These are phyloP conservation scores for Perca fluviatilis DNA, from an alignment of 2,113 vertebrate species.

Conservation along the genomic window DNA sequence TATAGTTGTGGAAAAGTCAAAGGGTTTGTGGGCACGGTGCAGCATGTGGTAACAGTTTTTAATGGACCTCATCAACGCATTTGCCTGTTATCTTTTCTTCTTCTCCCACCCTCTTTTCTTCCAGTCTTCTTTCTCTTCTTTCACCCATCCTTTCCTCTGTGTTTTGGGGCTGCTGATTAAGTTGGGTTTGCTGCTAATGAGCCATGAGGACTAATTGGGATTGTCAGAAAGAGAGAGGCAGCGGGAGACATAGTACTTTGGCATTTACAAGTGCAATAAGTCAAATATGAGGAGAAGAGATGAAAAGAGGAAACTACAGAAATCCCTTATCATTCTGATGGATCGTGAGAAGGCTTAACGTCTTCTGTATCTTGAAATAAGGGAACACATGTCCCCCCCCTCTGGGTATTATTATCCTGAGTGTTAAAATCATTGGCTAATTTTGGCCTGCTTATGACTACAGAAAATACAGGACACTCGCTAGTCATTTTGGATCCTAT, in stretches of 20 bases:
- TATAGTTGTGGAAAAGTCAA: slow-evolving; percentile 58
- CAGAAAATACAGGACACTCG: no score
- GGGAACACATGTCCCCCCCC: not conserved
- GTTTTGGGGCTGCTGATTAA: slow-evolving; percentile 60
- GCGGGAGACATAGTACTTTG: slow-evolving; percentile 54
- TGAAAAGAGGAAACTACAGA: slow-evolving; percentile 14
- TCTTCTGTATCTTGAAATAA: slow-evolving; percentile 5
- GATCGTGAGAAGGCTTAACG: slow-evolving; percentile 1
- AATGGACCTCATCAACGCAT: slow-evolving; percentile 51
- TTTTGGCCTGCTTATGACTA: not conserved
- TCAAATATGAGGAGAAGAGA: slow-evolving; percentile 46
- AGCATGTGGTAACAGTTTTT: slow-evolving; percentile 54
- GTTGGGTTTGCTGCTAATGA: slow-evolving; percentile 64
- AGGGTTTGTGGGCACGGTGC: slow-evolving; percentile 37
- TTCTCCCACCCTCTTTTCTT: not conserved
- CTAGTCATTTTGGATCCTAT: no score
- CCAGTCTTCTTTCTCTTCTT: not conserved
- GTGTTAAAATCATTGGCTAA: not conserved
- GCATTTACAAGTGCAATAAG: slow-evolving; percentile 57
- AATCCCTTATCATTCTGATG: not conserved
- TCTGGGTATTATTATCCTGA: not conserved
- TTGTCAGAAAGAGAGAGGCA: slow-evolving; percentile 62
- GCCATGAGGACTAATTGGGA: slow-evolving; percentile 69
- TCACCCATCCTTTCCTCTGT: slow-evolving; percentile 18
- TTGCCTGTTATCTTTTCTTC: slow-evolving; percentile 23